phyloP scores from a whole-genome alignment of 2,888 invertebrate genomes.

The Ceramica pisi region DNA sequence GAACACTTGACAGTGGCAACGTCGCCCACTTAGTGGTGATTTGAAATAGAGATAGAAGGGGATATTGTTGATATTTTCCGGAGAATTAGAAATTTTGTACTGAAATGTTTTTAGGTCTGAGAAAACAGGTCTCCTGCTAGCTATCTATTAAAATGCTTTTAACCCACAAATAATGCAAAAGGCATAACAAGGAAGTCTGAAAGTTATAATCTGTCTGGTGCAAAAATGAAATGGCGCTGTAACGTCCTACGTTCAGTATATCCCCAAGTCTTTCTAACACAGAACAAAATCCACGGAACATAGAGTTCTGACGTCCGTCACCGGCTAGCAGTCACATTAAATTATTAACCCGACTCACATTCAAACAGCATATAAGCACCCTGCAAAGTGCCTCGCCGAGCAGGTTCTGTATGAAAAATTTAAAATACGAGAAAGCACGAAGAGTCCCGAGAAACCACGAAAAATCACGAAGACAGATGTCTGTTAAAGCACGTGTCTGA shows the following conservation, averaged over 20 bases:
- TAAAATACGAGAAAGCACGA: constrained; percentile 53
- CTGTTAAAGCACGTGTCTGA: constrained; percentile 50
- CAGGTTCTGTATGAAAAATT: constrained; percentile 56
- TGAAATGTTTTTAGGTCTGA: neutral
- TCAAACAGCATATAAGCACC: constrained; percentile 54
- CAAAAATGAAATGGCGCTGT: neutral
- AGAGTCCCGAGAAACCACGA: constrained; percentile 46
- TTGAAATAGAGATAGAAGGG: neutral
- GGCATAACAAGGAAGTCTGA: too few relatives aligned
- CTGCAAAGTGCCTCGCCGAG: constrained; percentile 48
- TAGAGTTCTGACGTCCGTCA: constrained; percentile 12
- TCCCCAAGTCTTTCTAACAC: neutral
- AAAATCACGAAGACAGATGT: constrained; percentile 44
- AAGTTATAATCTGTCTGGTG: neutral
- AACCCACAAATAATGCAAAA: too few relatives aligned
- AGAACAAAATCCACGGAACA: neutral
- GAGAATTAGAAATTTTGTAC: neutral
- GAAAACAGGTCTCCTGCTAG: neutral
- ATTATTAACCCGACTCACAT: constrained; percentile 55
- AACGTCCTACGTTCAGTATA: neutral
- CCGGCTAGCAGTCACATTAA: constrained; percentile 19
- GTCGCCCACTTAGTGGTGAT: constrained; percentile 20
- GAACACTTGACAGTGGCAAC: constrained; percentile 13
- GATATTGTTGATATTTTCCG: neutral
- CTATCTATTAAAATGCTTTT: too few relatives aligned